Evolutionary conservation across 2,888 invertebrate genomes (phyloP).

Genomic region (Synergus laeviventris): DNA sequence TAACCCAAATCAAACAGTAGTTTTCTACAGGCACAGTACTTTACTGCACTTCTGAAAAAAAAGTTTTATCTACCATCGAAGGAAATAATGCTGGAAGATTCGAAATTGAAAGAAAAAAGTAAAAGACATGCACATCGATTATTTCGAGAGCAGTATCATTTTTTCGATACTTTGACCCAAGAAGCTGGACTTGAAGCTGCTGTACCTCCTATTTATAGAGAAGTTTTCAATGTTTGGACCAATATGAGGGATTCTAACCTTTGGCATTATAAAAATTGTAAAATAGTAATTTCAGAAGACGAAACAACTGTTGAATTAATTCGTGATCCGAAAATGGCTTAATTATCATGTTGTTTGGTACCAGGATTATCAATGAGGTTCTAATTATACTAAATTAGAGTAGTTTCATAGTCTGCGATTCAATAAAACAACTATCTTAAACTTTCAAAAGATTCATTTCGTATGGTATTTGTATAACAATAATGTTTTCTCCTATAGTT

Average conservation of each 20-base stretch:
- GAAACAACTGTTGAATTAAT: constrained; percentile 52
- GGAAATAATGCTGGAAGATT: constrained; percentile 81
- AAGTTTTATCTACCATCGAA: constrained; percentile 80
- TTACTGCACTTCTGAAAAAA: constrained; percentile 80
- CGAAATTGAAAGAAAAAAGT: constrained; percentile 76
- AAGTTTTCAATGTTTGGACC: constrained; percentile 60
- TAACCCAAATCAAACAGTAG: not conserved
- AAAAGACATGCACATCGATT: constrained; percentile 75
- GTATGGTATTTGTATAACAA: constrained; percentile 66
- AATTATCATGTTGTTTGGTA: not conserved
- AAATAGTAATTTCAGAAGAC: constrained; percentile 60
- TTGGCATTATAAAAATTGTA: constrained; percentile 61
- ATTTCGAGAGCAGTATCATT: constrained; percentile 74
- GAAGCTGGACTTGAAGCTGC: constrained; percentile 69
- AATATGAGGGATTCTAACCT: constrained; percentile 52
- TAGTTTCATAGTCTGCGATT: not conserved
- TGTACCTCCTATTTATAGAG: constrained; percentile 70
- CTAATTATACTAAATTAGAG: not conserved
- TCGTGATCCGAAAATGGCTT: not conserved
- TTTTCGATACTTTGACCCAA: constrained; percentile 74
- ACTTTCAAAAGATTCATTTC: constrained; percentile 64
- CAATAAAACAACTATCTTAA: constrained; percentile 41
- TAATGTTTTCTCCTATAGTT: constrained; percentile 52
- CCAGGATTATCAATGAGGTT: not conserved
- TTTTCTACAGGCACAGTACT: constrained; percentile 79